phyloP scores from a whole-genome alignment of 1,140 invertebrate genomes.

The Pollicipes pollicipes region DNA sequence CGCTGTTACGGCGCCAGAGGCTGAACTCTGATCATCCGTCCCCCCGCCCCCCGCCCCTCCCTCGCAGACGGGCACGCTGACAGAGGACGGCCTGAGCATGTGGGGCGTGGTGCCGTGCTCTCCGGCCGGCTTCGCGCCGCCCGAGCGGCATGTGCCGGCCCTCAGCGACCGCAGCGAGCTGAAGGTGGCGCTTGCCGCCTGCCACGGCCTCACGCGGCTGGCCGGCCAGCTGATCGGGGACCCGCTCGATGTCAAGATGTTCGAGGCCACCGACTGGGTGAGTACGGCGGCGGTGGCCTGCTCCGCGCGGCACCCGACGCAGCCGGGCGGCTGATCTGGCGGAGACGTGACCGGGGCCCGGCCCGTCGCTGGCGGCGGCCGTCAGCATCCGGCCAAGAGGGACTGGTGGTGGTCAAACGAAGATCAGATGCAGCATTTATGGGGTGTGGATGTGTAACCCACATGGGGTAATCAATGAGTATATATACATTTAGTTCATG shows the following conservation, averaged over 20 bases:
- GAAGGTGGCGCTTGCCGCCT: slow-evolving; percentile 49
- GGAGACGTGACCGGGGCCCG: no score
- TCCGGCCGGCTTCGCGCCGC: slow-evolving; percentile 5
- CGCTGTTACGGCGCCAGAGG: no score
- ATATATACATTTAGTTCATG: no score
- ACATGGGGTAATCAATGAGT: no score
- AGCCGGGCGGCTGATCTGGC: no score
- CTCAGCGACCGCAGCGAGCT: slow-evolving; percentile 14
- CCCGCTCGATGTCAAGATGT: slow-evolving; percentile 75
- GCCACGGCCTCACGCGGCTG: slow-evolving; percentile 71
- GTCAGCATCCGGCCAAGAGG: no score
- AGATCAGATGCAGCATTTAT: no score
- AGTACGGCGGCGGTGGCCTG: slow-evolving; percentile 16
- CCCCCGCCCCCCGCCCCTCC: not conserved
- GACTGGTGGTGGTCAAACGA: no score
- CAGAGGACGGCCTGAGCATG: slow-evolving; percentile 74
- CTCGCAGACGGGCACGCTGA: slow-evolving; percentile 65
- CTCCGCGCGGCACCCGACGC: no score
- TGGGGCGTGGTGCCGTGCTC: slow-evolving; percentile 45
- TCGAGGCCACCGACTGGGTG: slow-evolving; percentile 36
- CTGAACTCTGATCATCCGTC: no score
- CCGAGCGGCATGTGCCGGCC: slow-evolving; percentile 11
- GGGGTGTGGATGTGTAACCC: no score
- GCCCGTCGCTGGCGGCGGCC: no score
- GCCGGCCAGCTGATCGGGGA: slow-evolving; percentile 66